Percentiles rank a stretch among this genome's conserved stretches.
Evolutionary conservation across 2,113 vertebrate genomes (phyloP).

Genomic region (Erythrolamprus reginae): DNA sequence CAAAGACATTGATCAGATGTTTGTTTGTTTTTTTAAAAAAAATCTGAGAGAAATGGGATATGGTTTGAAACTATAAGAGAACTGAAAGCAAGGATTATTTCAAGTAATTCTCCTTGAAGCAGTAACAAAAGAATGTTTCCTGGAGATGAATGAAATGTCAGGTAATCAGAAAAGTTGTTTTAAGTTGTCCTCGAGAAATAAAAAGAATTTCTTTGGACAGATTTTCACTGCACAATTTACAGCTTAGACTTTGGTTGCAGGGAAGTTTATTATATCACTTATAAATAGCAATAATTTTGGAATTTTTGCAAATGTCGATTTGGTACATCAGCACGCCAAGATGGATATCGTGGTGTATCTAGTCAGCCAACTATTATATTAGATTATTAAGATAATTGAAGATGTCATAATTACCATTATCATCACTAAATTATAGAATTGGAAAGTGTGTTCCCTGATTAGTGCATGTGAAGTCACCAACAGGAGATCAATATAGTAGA

Average conservation of each 20-base stretch:
- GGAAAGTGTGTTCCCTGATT: neutral
- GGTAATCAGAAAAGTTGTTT: slow-evolving; percentile 83
- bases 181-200: slow-evolving; percentile 70
- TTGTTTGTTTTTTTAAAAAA: slow-evolving; percentile 46
- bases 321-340: neutral
- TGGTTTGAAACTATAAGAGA: slow-evolving; percentile 80
- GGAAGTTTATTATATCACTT: slow-evolving; percentile 72
- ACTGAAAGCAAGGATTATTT: slow-evolving; percentile 76
- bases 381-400: neutral
- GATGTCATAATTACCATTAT: neutral
- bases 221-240: slow-evolving; percentile 76
- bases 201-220: slow-evolving; percentile 73
- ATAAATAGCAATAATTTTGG: slow-evolving; percentile 67
- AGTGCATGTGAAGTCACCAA: neutral
- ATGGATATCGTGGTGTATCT: neutral
- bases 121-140: slow-evolving; percentile 81
- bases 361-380: neutral
- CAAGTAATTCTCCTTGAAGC: slow-evolving; percentile 84
- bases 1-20: slow-evolving; percentile 71
- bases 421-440: neutral
- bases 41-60: slow-evolving; percentile 71
- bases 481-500: neutral
- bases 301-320: slow-evolving; percentile 50
- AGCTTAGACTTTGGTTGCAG: slow-evolving; percentile 73
- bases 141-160: slow-evolving; percentile 82